Conservation (phyloP, 2,888 invertebrate species). For the Iselma pallidipennis region DNA sequence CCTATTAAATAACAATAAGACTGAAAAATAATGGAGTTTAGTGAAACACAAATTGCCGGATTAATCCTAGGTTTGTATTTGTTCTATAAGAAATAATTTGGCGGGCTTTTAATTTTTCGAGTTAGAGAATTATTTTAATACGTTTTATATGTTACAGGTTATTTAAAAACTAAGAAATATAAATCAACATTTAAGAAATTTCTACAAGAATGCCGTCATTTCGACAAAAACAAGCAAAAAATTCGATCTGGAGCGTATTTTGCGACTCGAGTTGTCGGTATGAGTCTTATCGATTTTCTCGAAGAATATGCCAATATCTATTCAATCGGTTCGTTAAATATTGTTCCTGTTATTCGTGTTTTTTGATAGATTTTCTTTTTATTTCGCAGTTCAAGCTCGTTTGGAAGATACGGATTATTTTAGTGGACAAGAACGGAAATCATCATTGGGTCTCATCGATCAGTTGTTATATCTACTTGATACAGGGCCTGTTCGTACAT, state of each 20-base stretch:
- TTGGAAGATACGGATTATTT: slow-evolving; percentile 49
- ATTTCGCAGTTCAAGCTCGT: slow-evolving; percentile 47
- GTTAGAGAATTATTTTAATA: slow-evolving; percentile 23
- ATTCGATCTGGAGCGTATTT: slow-evolving; percentile 43
- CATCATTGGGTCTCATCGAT: slow-evolving; percentile 32
- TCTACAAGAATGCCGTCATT: slow-evolving; percentile 41
- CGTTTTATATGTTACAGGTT: too few species aligned
- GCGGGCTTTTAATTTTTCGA: slow-evolving; percentile 19
- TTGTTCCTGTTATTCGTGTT: not conserved
- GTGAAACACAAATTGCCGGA: slow-evolving; percentile 41
- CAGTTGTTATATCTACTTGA: slow-evolving; percentile 48
- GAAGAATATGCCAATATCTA: slow-evolving; percentile 49
- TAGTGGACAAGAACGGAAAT: slow-evolving; percentile 34
- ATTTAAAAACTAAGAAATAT: slow-evolving; percentile 49
- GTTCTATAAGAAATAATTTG: slow-evolving; percentile 4
- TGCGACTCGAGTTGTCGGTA: slow-evolving; percentile 47
- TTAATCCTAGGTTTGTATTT: slow-evolving; percentile 41
- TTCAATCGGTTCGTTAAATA: slow-evolving; percentile 45
- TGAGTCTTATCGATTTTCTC: slow-evolving; percentile 49
- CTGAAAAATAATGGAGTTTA: slow-evolving; percentile 42
- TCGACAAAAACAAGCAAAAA: slow-evolving; percentile 36
- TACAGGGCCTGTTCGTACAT: slow-evolving; percentile 24
- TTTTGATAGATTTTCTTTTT: not conserved
- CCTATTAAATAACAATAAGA: too few species aligned
- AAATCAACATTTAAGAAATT: slow-evolving; percentile 46